Evolutionary conservation across 2,888 invertebrate species (phyloP).

Genomic region (Kuschelorhynchus macadamiae): DNA sequence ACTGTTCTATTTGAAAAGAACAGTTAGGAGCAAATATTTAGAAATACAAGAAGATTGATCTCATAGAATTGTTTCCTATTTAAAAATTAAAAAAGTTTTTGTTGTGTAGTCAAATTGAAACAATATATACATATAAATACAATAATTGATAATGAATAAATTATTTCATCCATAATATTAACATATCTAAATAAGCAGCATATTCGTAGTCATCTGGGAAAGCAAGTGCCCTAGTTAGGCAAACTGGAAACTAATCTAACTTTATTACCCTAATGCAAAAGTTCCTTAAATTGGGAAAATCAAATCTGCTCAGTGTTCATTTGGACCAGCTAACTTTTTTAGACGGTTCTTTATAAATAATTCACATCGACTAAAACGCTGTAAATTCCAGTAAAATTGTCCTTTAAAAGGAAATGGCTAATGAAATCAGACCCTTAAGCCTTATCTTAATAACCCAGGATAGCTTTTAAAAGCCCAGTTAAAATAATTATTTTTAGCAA

Average conservation of each 20-base stretch:
- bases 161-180: too few relatives aligned
- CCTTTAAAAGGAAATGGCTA: conserved; percentile 30
- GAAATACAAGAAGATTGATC: too few relatives aligned
- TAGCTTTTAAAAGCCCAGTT: conserved; percentile 31
- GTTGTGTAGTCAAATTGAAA: too few relatives aligned
- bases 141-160: too few relatives aligned
- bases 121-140: too few relatives aligned
- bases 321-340: conserved; percentile 25
- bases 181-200: too few relatives aligned
- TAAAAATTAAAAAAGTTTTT: too few relatives aligned
- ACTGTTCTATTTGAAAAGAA: too few relatives aligned
- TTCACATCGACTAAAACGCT: conserved; percentile 30
- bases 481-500: conserved; percentile 35
- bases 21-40: too few relatives aligned
- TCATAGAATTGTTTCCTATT: too few relatives aligned
- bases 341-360: conserved; percentile 20
- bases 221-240: neutral
- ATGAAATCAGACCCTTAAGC: conserved; percentile 33
- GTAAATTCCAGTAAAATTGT: conserved; percentile 26
- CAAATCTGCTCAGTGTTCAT: conserved; percentile 6
- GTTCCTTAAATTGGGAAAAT: conserved; percentile 20
- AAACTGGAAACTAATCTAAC: conserved; percentile 8
- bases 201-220: too few relatives aligned
- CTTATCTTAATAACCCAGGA: conserved; percentile 37
- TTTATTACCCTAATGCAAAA: conserved; percentile 28